phyloP scores from a whole-genome alignment of 2,888 invertebrate species.

The Venustoraphidia nigricollis region DNA sequence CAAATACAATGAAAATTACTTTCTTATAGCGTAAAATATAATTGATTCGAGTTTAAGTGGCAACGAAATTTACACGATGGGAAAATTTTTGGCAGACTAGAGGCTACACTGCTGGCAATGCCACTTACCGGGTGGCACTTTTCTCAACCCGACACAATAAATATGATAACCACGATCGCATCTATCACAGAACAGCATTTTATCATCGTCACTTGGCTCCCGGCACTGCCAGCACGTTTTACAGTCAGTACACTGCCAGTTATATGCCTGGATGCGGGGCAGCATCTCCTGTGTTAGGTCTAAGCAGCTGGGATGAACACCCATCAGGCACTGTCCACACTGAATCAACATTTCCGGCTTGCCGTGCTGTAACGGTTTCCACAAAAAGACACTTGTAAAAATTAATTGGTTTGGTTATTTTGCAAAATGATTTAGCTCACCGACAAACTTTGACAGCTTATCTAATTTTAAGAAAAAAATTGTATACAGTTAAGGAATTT shows the following conservation, averaged over 20 bases:
- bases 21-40: too few relatives aligned
- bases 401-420: background rate
- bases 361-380: constrained; percentile 10
- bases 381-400: background rate
- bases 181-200: constrained; percentile 88
- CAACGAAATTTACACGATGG: too few relatives aligned
- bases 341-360: constrained; percentile 38
- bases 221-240: constrained; percentile 78
- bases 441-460: background rate
- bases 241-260: constrained; percentile 90
- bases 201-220: constrained; percentile 69
- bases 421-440: background rate
- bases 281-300: constrained; percentile 74
- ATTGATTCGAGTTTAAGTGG: too few relatives aligned
- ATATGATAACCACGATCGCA: constrained; percentile 91
- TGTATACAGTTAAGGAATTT: too few relatives aligned
- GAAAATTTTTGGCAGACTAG: constrained; percentile 31
- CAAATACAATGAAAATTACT: too few relatives aligned
- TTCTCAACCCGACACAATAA: constrained; percentile 70
- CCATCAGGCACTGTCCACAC: constrained; percentile 47
- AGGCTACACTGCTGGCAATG: constrained; percentile 69
- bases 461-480: background rate
- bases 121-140: constrained; percentile 81
- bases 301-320: constrained; percentile 69
- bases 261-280: constrained; percentile 66